These are phyloP conservation scores for Picathartes gymnocephalus DNA, from an alignment of 2,113 vertebrate genomes.

Conservation along the genomic window DNA sequence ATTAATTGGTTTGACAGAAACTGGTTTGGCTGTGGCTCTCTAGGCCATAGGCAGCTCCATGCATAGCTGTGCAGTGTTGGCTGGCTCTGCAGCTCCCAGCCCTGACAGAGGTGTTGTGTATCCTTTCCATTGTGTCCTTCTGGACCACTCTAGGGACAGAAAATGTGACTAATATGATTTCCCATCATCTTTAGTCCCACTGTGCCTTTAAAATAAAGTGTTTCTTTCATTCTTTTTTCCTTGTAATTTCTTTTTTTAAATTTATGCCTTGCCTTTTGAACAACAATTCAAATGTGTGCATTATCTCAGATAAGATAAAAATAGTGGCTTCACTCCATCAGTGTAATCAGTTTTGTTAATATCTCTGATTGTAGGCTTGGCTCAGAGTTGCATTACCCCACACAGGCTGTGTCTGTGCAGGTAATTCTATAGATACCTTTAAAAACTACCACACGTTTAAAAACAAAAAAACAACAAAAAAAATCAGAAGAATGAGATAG, in stretches of 20 bases:
- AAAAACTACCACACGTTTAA: neutral
- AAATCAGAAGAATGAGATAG: neutral
- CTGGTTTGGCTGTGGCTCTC: neutral
- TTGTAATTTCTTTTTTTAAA: neutral
- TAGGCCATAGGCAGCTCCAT: neutral
- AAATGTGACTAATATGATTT: neutral
- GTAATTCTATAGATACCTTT: neutral
- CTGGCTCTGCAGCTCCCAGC: neutral
- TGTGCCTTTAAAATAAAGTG: neutral
- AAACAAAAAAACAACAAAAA: neutral
- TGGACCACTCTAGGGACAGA: neutral
- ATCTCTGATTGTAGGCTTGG: slow-evolving; percentile 29
- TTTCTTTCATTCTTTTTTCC: neutral
- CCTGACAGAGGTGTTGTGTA: neutral
- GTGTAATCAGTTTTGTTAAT: slow-evolving; percentile 21
- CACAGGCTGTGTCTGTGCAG: slow-evolving; percentile 5
- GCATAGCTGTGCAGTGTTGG: neutral
- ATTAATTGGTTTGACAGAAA: neutral
- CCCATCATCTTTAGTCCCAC: neutral
- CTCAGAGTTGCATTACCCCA: slow-evolving; percentile 31
- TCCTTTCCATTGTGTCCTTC: neutral
- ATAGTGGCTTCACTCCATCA: slow-evolving; percentile 38
- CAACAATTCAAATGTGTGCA: neutral
- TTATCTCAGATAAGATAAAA: slow-evolving; percentile 49
- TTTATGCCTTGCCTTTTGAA: neutral